phyloP scores from a whole-genome alignment of 2,888 invertebrate species.

The Sesia bembeciformis region DNA sequence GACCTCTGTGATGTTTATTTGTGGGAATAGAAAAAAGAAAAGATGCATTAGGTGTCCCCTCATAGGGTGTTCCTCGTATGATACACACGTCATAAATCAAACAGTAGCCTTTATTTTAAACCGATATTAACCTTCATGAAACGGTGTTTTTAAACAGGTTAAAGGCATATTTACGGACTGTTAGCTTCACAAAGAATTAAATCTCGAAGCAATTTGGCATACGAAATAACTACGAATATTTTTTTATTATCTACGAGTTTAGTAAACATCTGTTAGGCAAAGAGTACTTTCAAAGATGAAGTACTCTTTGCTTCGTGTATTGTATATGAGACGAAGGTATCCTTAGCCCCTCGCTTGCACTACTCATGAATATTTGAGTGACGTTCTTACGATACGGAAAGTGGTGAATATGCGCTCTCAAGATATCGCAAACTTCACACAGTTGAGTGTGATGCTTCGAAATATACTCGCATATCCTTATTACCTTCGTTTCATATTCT shows the following conservation, averaged over 20 bases:
- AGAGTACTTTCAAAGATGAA: too few species aligned
- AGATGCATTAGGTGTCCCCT: slow-evolving; percentile 52
- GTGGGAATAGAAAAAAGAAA: slow-evolving; percentile 40
- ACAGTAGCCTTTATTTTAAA: too few species aligned
- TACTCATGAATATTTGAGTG: slow-evolving; percentile 59
- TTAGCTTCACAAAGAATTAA: too few species aligned
- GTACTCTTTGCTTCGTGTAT: neutral
- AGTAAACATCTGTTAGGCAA: too few species aligned
- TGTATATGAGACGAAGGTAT: slow-evolving; percentile 25
- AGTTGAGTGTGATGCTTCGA: slow-evolving; percentile 6
- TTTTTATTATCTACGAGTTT: too few species aligned
- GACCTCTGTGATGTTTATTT: slow-evolving; percentile 58
- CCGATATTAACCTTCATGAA: too few species aligned
- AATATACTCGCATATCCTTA: slow-evolving; percentile 7
- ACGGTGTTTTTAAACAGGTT: too few species aligned
- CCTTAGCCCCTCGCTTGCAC: slow-evolving; percentile 44
- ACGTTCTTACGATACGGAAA: slow-evolving; percentile 37
- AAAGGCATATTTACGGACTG: too few species aligned
- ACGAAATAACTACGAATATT: too few species aligned
- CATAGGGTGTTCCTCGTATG: slow-evolving; percentile 23
- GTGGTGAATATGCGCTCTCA: slow-evolving; percentile 38
- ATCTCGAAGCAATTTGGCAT: too few species aligned
- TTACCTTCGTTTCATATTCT: slow-evolving; percentile 8
- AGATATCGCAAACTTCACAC: slow-evolving; percentile 6
- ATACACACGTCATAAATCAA: too few species aligned